Base-by-base conservation (phyloP, 2,113 vertebrate genomes). In the Bubo bubo region DNA sequence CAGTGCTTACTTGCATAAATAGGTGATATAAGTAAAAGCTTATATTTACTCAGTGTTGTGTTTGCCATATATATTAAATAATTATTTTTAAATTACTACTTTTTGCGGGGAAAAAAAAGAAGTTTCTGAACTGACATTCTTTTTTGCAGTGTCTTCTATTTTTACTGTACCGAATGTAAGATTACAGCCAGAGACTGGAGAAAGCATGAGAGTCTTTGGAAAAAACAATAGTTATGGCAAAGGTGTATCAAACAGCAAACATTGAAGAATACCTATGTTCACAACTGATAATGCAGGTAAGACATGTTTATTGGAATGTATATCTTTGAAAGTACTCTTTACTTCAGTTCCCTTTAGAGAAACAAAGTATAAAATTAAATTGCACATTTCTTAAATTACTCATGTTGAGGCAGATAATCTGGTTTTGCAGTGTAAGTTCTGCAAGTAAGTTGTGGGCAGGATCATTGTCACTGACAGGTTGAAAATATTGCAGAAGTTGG, bases 151-250 rank as follows among this genome's bases (percentile, higher is more conserved):
- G 99, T 99, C 99, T 98, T 99, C 99, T 98, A 99, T 99, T 98
- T 99, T 99, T 98, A 99, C 98, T 34, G 98, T 99, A 95, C 98
- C 98, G 96, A 99, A 98, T 98, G 98, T 99, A 97, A 99, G 98
- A 98, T 98, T 99, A 97, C 99, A 99, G 95, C 97, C 98, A 26
- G 99, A 99, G 98, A 98, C 97, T 60, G 99, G 98, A 96, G 99
- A 99, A 97, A 98, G 99, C 97, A 97, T 98, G 97, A 98, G 99
- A 97, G 98, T 99, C 97, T 99, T 99, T 94, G 98, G 98, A 83
- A 99, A 99, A 94, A 99, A 98, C 98, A 99, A 98, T 98, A 99
- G 98, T 98, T 99, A 99, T 56, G 98, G 99, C 64, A 99, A 99
- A 98, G 98, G 98, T 80, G 98, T 99, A 93, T 98, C 98, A 73